Percentiles rank a stretch among this genome's conserved stretches.
Evolutionary conservation across 2,888 invertebrate genomes (phyloP).

Genomic region (Microplitis manilae): DNA sequence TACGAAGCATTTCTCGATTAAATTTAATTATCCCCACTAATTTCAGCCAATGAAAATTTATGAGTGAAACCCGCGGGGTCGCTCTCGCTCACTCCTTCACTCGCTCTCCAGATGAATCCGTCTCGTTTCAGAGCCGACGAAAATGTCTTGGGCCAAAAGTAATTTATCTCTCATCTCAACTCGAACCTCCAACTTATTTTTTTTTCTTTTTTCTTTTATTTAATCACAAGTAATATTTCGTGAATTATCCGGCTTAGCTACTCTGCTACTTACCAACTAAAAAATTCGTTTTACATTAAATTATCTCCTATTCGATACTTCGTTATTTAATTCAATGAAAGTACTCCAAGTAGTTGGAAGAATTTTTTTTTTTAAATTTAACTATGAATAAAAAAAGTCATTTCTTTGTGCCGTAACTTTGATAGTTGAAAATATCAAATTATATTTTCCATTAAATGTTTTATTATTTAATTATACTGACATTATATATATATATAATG

Average conservation of each 20-base stretch:
- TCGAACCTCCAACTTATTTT: conserved; percentile 6
- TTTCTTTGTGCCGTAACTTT: too few relatives aligned
- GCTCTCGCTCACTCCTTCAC: neutral
- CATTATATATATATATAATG: neutral
- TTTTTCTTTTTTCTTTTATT: conserved; percentile 1
- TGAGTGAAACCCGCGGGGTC: conserved; percentile 9
- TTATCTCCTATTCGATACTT: neutral
- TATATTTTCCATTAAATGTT: neutral
- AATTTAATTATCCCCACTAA: conserved; percentile 45
- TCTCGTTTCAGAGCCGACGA: neutral
- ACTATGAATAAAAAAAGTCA: neutral
- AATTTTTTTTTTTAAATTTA: neutral
- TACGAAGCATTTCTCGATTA: conserved; percentile 35
- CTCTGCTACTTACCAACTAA: neutral
- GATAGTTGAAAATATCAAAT: neutral
- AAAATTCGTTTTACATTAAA: neutral
- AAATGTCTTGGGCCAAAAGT: neutral
- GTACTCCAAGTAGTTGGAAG: neutral
- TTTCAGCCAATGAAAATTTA: conserved; percentile 43
- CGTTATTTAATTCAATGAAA: neutral
- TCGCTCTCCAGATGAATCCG: neutral
- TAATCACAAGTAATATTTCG: conserved; percentile 10
- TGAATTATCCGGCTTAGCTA: neutral
- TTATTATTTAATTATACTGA: neutral
- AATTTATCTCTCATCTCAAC: conserved; percentile 2